phyloP scores from a whole-genome alignment of 2,888 invertebrate species.

The Hyposoter dolosus region DNA sequence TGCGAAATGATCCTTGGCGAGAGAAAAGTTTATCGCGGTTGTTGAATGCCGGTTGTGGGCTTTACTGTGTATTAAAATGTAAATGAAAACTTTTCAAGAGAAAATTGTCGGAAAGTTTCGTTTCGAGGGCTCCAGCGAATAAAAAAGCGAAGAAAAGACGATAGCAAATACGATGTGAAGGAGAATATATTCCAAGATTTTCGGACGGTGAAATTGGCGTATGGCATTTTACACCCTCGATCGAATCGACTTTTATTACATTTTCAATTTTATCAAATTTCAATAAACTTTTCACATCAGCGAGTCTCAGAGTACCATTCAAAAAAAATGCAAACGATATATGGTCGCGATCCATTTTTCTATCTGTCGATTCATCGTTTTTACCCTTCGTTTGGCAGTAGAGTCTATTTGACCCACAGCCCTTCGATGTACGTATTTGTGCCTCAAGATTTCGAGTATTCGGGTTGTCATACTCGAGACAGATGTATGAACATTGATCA shows the following conservation, averaged over 20 bases:
- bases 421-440: conserved; percentile 45
- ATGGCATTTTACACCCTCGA: background rate
- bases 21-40: conserved; percentile 48
- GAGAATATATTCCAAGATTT: background rate
- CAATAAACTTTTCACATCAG: background rate
- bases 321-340: no score
- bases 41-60: conserved; percentile 15
- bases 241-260: conserved; percentile 1
- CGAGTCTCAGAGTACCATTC: no score
- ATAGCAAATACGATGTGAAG: background rate
- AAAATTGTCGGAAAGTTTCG: conserved; percentile 18
- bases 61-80: conserved; percentile 39
- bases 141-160: background rate
- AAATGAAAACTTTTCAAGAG: conserved; percentile 45
- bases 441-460: conserved; percentile 47
- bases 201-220: background rate
- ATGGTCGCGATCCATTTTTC: no score
- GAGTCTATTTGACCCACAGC: background rate
- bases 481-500: conserved; percentile 57
- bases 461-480: conserved; percentile 55
- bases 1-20: conserved; percentile 33
- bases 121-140: conserved; percentile 2
- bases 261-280: background rate
- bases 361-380: no score
- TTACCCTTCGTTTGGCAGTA: no score